A percentile compares a stretch with the other conserved stretches of the same genome.
These are phyloP conservation scores for Casuarius casuarius DNA, from an alignment of 2,113 vertebrate species.

Conservation along the genomic window DNA sequence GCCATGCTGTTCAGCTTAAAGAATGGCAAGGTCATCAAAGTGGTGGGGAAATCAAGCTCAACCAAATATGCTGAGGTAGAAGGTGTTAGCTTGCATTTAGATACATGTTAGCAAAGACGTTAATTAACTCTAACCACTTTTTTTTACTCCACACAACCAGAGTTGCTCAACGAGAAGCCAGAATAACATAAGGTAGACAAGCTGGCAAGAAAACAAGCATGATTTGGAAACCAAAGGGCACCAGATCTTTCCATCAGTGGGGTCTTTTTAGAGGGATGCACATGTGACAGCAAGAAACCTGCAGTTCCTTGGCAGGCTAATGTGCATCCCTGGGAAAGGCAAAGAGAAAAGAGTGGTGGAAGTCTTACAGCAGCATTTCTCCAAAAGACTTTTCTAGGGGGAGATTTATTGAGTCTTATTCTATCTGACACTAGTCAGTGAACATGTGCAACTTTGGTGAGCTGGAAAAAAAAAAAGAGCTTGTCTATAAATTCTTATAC, in stretches of 20 bases:
- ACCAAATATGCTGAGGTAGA: background rate
- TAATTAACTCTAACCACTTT: background rate
- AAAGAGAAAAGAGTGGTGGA: background rate
- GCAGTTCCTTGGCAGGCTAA: background rate
- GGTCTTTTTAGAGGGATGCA: background rate
- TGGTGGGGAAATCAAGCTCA: background rate
- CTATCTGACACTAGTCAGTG: slow-evolving; percentile 58
- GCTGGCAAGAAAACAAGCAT: background rate
- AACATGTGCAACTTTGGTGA: slow-evolving; percentile 46
- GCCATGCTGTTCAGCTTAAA: background rate
- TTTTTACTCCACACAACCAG: background rate
- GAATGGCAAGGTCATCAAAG: background rate
- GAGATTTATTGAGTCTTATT: slow-evolving; percentile 60
- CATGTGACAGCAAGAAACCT: background rate
- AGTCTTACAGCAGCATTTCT: slow-evolving; percentile 28
- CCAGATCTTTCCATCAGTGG: background rate
- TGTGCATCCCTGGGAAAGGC: background rate
- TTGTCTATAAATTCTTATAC: slow-evolving; percentile 58
- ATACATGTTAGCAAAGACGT: background rate
- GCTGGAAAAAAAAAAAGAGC: background rate
- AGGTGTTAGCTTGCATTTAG: background rate
- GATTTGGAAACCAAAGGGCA: background rate
- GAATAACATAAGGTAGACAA: background rate
- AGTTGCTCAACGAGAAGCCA: background rate
- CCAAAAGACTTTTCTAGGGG: slow-evolving; percentile 25